A percentile compares a stretch with the other conserved stretches of the same genome.
Conservation (phyloP, 2,113 vertebrate species). For the Verasper variegatus region DNA sequence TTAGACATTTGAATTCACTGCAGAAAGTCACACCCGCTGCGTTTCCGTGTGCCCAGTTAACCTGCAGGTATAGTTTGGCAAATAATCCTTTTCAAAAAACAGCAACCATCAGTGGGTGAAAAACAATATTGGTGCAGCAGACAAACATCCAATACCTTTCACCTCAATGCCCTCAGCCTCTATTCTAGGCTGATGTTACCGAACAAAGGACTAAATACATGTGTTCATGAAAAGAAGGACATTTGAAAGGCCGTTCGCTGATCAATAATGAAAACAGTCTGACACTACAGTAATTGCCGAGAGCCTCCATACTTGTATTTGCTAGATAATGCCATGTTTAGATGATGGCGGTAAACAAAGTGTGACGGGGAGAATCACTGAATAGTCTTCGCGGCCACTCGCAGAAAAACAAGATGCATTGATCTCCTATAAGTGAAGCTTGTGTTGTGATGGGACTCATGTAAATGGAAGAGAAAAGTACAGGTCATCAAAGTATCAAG, state of each 20-base stretch:
- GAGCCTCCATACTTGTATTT: conserved; percentile 51
- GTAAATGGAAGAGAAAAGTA: not conserved
- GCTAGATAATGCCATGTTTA: conserved; percentile 57
- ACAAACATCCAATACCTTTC: conserved; percentile 55
- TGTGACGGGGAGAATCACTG: conserved; percentile 28
- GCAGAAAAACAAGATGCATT: conserved; percentile 16
- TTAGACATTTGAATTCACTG: no score
- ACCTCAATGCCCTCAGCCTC: conserved; percentile 50
- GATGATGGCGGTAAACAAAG: conserved; percentile 46
- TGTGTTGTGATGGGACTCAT: conserved; percentile 21
- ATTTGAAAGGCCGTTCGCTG: conserved; percentile 57
- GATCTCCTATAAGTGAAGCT: conserved; percentile 20
- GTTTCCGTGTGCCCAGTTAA: not conserved
- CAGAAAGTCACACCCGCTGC: no score
- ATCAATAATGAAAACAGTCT: conserved; percentile 66
- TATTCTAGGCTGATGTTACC: conserved; percentile 55
- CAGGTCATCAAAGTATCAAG: not conserved
- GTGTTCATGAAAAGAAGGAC: conserved; percentile 64
- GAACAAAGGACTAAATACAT: conserved; percentile 69
- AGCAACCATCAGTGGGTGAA: conserved; percentile 29
- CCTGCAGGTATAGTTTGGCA: not conserved
- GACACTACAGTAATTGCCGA: conserved; percentile 49
- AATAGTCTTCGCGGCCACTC: conserved; percentile 18
- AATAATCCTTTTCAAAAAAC: conserved; percentile 31
- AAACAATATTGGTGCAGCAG: conserved; percentile 47